Evolutionary conservation across 2,888 invertebrate species (phyloP).

Genomic region (Xylota segnis): DNA sequence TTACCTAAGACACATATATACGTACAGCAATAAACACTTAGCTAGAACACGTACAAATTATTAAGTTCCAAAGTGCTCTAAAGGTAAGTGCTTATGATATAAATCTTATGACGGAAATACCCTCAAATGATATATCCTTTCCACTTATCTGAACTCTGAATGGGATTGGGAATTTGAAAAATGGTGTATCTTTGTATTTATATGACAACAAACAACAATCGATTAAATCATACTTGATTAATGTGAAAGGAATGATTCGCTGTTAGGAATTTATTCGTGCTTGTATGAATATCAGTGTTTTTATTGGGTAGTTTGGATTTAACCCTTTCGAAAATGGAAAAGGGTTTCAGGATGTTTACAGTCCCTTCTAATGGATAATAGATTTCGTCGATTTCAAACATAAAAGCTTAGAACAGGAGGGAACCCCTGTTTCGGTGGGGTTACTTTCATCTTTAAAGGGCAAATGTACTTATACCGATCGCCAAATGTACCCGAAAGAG

Average conservation of each 20-base stretch:
- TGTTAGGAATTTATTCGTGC: too few relatives aligned
- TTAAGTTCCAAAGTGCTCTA: conserved; percentile 35
- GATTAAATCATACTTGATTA: neutral
- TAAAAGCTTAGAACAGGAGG: too few relatives aligned
- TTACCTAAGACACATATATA: conserved; percentile 5
- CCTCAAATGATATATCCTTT: conserved; percentile 15
- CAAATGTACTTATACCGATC: too few relatives aligned
- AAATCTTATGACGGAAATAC: conserved; percentile 32
- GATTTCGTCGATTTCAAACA: too few relatives aligned
- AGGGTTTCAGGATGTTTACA: too few relatives aligned
- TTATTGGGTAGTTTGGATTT: too few relatives aligned
- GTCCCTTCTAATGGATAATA: too few relatives aligned
- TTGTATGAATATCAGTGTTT: too few relatives aligned
- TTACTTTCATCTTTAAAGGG: too few relatives aligned
- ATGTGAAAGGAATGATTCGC: too few relatives aligned
- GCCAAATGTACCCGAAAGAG: too few relatives aligned
- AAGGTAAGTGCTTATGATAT: conserved; percentile 60
- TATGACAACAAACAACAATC: conserved; percentile 11
- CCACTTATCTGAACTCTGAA: conserved; percentile 16
- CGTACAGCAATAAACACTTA: neutral
- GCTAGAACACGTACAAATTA: conserved; percentile 13
- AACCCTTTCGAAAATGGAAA: too few relatives aligned
- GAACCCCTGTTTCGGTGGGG: neutral
- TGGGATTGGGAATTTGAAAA: conserved; percentile 9
- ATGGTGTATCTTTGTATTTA: conserved; percentile 3